Base-by-base conservation (phyloP, 2,113 vertebrate species). In the Lophura nycthemera region DNA sequence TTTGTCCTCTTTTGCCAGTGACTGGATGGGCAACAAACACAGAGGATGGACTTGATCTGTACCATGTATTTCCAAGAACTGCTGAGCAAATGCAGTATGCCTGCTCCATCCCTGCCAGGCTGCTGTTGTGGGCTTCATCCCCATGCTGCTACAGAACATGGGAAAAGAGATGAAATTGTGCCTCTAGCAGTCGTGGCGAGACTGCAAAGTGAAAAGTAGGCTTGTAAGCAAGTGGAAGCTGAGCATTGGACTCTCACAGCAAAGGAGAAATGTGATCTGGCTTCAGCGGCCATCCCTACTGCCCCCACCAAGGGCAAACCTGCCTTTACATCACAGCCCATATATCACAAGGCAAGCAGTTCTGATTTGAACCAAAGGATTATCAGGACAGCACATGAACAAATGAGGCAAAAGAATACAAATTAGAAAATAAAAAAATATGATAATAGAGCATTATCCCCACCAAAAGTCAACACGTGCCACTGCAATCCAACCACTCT, bases 101-200 rank as follows among this genome's bases (percentile, higher is more conserved):
- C 47, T 52, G 20, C 47, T 57, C 32, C 61, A 57, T 0, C 27
- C 61, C 47, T 43, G 15, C 22, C 47, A 38, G 34, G 32, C 18
- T 48, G 36, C 48, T 50, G 10, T 5, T 64, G 43, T 24, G n/a
- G 32, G 57, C 32, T 22, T 57, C 61, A 50, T 43, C 27, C 42
- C 15, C 4, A 25, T 12, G 22, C 20, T 54, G 29, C n/a, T 47
- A 40, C 1, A 1, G 16, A 65, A 20, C 24, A 54, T 75, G 50
- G 29, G 17, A 52, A 18, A 89, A 77, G 20, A 43, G 54, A 14
- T 1, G 1, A 24, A 59, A 21, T 27, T 52, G 27, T 3, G 11
- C 19, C 17, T 79, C 17, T 3, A 5, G 25, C 11, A 64, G 18
- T 20, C 1, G 0, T 22, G 60, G 14, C 4, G 6, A 52, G 22